Evolutionary conservation across 2,888 invertebrate genomes (phyloP).

Genomic region (Brachylomia viminalis): DNA sequence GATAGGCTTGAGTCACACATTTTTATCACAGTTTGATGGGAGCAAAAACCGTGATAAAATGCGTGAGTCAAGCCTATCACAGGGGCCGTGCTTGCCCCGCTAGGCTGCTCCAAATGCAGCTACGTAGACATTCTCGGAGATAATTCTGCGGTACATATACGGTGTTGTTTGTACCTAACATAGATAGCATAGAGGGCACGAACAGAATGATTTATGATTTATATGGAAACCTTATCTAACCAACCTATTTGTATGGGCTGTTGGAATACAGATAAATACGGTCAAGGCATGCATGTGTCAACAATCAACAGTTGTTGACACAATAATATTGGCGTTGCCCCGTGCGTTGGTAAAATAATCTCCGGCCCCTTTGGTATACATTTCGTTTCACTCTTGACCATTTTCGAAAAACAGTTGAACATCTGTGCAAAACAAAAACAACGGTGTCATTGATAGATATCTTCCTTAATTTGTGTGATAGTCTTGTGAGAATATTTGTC

Average conservation of each 20-base stretch:
- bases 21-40: too few species aligned
- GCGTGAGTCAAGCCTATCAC: too few species aligned
- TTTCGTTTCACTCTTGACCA: slow-evolving; percentile 43
- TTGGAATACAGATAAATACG: slow-evolving; percentile 62
- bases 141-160: slow-evolving; percentile 65
- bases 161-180: slow-evolving; percentile 70
- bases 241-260: slow-evolving; percentile 72
- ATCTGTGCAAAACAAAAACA: slow-evolving; percentile 63
- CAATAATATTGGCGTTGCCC: background rate
- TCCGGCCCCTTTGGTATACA: slow-evolving; percentile 25
- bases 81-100: too few species aligned
- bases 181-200: slow-evolving; percentile 70
- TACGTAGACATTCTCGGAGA: slow-evolving; percentile 59
- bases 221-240: slow-evolving; percentile 76
- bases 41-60: too few species aligned
- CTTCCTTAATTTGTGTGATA: slow-evolving; percentile 52
- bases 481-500: slow-evolving; percentile 19
- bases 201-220: slow-evolving; percentile 71
- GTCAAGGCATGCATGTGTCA: slow-evolving; percentile 60
- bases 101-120: slow-evolving; percentile 44
- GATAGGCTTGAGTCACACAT: too few species aligned
- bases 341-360: slow-evolving; percentile 14
- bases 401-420: slow-evolving; percentile 48
- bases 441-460: slow-evolving; percentile 54
- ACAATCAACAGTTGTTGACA: slow-evolving; percentile 43